Evolutionary conservation across 2,888 invertebrate species (phyloP).

Genomic region (Hyppa rectilinea): DNA sequence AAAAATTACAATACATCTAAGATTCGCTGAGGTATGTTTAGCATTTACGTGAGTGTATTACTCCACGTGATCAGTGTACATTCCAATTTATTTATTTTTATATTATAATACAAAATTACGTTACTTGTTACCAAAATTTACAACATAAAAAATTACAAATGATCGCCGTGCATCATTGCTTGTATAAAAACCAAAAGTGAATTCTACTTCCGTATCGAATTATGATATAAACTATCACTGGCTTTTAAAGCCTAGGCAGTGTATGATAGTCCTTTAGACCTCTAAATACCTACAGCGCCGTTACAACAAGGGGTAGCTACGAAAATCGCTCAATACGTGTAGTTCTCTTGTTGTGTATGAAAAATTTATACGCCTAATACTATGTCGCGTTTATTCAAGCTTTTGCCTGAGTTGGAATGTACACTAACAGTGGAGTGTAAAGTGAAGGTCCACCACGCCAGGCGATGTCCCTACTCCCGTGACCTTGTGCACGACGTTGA

Average conservation of each 20-base stretch:
- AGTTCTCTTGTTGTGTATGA: constrained; percentile 41
- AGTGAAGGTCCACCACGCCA: constrained; percentile 35
- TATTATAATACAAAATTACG: constrained; percentile 41
- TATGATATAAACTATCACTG: constrained; percentile 71
- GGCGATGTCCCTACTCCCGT: constrained; percentile 35
- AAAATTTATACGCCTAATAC: constrained; percentile 59
- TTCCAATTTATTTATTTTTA: constrained; percentile 72
- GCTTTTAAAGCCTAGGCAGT: constrained; percentile 78
- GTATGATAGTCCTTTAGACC: constrained; percentile 68
- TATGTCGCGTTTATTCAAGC: constrained; percentile 39
- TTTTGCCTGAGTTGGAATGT: constrained; percentile 71
- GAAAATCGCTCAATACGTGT: constrained; percentile 36
- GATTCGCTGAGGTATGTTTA: constrained; percentile 70
- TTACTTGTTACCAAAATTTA: constrained; percentile 44
- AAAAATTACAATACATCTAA: constrained; percentile 68
- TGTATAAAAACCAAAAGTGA: constrained; percentile 25
- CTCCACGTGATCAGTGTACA: constrained; percentile 73
- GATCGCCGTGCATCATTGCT: constrained; percentile 47
- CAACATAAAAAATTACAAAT: constrained; percentile 50
- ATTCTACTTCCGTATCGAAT: constrained; percentile 36
- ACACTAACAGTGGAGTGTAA: constrained; percentile 69
- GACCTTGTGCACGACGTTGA: constrained; percentile 49
- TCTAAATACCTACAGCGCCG: constrained; percentile 34
- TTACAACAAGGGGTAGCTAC: constrained; percentile 32
- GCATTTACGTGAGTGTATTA: constrained; percentile 58